phyloP scores from a whole-genome alignment of 2,113 vertebrate species.

The Clarias macrocephalus region DNA sequence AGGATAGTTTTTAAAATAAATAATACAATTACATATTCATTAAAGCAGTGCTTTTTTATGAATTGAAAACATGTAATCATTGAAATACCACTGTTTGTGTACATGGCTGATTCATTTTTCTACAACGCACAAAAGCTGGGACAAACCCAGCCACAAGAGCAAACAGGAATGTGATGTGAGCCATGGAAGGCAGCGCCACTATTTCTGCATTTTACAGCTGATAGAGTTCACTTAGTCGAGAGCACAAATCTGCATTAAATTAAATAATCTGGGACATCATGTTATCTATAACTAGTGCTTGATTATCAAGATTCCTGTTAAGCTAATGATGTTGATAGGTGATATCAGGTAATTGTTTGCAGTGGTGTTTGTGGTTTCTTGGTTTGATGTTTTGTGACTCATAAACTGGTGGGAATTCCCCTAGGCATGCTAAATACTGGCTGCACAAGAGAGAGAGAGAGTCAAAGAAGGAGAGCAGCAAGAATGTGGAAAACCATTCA shows the following conservation, averaged over 20 bases:
- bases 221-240: constrained; percentile 19
- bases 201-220: constrained; percentile 29
- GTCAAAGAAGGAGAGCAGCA: constrained; percentile 1
- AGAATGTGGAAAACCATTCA: neutral
- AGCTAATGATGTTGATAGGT: neutral
- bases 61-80: neutral
- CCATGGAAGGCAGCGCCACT: constrained; percentile 10
- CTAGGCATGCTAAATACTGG: constrained; percentile 49
- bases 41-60: neutral
- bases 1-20: neutral
- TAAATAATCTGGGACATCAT: neutral
- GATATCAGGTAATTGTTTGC: neutral
- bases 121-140: neutral
- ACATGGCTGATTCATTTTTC: neutral
- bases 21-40: neutral
- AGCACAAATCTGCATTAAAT: neutral
- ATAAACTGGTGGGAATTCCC: constrained; percentile 39
- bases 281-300: neutral
- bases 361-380: neutral
- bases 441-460: constrained; percentile 1
- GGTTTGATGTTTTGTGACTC: constrained; percentile 36
- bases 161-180: constrained; percentile 34
- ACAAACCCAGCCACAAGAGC: constrained; percentile 17
- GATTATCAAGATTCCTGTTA: neutral
- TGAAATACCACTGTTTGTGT: neutral